phyloP scores from a whole-genome alignment of 2,888 invertebrate genomes.

The Rhimphoctona megacephalus region DNA sequence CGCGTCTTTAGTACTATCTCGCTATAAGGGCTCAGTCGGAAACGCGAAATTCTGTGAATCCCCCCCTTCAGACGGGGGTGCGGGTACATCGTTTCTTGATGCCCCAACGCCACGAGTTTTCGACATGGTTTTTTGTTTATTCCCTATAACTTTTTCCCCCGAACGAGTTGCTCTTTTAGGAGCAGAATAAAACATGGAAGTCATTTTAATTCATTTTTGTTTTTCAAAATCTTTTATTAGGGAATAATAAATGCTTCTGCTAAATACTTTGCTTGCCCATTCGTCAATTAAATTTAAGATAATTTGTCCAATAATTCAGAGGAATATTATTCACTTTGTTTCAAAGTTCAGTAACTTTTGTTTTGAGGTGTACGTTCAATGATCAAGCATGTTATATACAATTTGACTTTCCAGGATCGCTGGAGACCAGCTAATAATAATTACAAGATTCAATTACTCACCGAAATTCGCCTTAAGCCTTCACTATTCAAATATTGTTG shows the following conservation, averaged over 20 bases:
- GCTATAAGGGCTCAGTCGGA: neutral
- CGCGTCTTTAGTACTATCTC: neutral
- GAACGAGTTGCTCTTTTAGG: neutral
- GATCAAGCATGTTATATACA: neutral
- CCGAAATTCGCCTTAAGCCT: neutral
- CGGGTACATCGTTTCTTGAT: neutral
- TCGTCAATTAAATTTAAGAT: too few relatives aligned
- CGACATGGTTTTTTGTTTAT: neutral
- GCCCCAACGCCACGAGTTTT: neutral
- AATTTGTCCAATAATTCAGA: too few relatives aligned
- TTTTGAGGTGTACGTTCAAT: neutral
- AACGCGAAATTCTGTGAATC: neutral
- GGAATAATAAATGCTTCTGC: too few relatives aligned
- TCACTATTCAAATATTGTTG: neutral
- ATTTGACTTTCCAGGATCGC: neutral
- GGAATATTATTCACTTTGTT: too few relatives aligned
- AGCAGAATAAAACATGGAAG: neutral
- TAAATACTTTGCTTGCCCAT: too few relatives aligned
- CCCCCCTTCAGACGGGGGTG: constrained; percentile 6
- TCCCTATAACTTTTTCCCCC: neutral
- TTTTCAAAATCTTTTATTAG: too few relatives aligned
- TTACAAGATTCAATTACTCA: neutral
- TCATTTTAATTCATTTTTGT: neutral
- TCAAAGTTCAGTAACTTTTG: too few relatives aligned
- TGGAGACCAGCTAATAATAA: neutral